These are phyloP conservation scores for Aphelocoma californica DNA, from an alignment of 2,797 vertebrate species.

Conservation along the genomic window DNA sequence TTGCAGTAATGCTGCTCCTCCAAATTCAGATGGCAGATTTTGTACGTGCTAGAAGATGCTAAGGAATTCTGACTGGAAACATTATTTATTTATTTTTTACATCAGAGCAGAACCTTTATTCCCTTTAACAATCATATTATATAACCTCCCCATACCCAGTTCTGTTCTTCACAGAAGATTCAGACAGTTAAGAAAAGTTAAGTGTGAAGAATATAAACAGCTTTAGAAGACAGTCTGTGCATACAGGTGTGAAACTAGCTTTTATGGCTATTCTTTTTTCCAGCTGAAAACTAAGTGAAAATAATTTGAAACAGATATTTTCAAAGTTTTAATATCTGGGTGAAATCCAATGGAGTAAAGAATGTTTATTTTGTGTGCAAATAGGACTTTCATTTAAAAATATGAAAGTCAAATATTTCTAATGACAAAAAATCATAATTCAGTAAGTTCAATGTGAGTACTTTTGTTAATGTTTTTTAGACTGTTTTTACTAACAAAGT, in stretches of 20 bases:
- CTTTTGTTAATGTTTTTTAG: background rate
- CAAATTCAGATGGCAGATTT: constrained; percentile 1
- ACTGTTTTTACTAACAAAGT: background rate
- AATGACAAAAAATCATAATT: background rate
- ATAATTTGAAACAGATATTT: background rate
- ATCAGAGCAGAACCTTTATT: constrained; percentile 13
- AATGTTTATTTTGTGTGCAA: background rate
- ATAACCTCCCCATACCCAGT: background rate
- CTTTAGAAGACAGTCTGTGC: background rate
- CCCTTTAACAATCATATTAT: background rate
- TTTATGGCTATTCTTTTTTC: background rate
- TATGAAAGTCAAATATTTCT: background rate
- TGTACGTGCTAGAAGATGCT: background rate
- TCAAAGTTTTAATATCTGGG: background rate
- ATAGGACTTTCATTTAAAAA: background rate
- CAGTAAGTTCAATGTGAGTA: background rate
- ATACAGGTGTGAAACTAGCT: background rate
- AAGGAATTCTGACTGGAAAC: constrained; percentile 1
- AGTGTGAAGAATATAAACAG: constrained; percentile 32
- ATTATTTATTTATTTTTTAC: background rate
- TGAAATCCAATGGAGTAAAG: background rate
- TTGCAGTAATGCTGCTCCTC: background rate
- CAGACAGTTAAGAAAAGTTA: constrained; percentile 21
- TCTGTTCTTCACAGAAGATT: background rate
- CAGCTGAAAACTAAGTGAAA: background rate